Evolutionary conservation across 2,113 vertebrate species (phyloP).

Genomic region (Sarotherodon lohbergeri): DNA sequence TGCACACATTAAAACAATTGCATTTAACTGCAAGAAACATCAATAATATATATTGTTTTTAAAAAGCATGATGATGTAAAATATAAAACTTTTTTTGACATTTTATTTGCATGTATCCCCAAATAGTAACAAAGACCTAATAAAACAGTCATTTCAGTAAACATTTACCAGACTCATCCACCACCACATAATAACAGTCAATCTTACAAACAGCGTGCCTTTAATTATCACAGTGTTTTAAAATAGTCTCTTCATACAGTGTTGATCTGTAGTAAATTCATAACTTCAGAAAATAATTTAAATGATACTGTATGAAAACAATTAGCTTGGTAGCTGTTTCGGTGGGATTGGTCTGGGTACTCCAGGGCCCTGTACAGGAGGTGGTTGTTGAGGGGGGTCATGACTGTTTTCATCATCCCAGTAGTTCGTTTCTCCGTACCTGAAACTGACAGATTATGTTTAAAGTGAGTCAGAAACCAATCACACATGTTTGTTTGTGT

Average conservation of each 20-base stretch:
- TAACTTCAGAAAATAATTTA: background rate
- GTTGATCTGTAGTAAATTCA: background rate
- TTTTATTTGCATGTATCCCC: background rate
- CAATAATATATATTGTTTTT: background rate
- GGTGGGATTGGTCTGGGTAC: constrained; percentile 65
- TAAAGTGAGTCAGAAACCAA: background rate
- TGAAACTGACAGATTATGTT: constrained; percentile 23
- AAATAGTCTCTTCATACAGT: background rate
- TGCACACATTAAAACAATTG: background rate
- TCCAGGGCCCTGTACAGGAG: constrained; percentile 63
- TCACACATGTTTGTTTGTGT: background rate
- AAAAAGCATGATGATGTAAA: background rate
- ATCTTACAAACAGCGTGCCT: background rate
- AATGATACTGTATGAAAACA: background rate
- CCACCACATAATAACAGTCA: background rate
- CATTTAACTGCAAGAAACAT: background rate
- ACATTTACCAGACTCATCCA: background rate
- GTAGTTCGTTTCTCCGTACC: constrained; percentile 47
- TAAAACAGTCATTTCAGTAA: background rate
- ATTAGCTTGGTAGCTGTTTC: background rate
- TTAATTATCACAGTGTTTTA: background rate
- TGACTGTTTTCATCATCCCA: background rate
- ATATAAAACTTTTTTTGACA: background rate
- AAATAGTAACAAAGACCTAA: background rate
- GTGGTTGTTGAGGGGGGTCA: background rate